A percentile compares a stretch with the other conserved stretches of the same genome.
Conservation (phyloP, 2,113 vertebrate genomes). For the Ameiurus melas region DNA sequence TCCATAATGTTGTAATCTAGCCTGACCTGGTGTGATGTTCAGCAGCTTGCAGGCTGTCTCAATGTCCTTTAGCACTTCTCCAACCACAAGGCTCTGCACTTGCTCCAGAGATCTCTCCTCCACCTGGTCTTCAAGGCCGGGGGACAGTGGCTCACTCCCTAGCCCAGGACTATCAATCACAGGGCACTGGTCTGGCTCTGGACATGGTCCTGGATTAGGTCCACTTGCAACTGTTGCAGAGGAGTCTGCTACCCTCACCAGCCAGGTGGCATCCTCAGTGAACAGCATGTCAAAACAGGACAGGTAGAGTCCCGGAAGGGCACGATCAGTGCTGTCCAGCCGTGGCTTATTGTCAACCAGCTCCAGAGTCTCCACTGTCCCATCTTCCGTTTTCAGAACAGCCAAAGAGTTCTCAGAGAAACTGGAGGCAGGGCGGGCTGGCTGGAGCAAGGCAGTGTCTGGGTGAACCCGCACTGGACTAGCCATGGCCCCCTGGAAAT, state of each 20-base stretch:
- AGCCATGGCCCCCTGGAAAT: constrained; percentile 73
- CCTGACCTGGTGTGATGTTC: constrained; percentile 87
- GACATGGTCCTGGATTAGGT: constrained; percentile 56
- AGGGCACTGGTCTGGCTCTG: constrained; percentile 90
- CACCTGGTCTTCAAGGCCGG: constrained; percentile 79
- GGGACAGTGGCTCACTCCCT: constrained; percentile 66
- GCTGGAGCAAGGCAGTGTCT: constrained; percentile 54
- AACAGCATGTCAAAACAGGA: constrained; percentile 91
- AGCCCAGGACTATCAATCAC: constrained; percentile 92
- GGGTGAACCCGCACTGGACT: constrained; percentile 72
- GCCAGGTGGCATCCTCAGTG: constrained; percentile 77
- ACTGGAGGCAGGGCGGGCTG: constrained; percentile 50
- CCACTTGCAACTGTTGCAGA: constrained; percentile 44
- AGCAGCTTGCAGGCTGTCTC: constrained; percentile 96
- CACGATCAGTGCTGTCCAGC: constrained; percentile 73
- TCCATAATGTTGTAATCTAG: neutral
- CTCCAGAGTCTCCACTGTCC: constrained; percentile 71
- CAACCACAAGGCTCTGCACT: constrained; percentile 96
- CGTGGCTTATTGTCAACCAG: constrained; percentile 67
- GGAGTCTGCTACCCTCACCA: constrained; percentile 73
- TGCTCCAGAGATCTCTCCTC: constrained; percentile 93
- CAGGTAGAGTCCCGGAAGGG: constrained; percentile 78
- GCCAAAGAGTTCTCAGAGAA: constrained; percentile 72
- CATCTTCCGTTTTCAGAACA: constrained; percentile 69
- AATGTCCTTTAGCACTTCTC: constrained; percentile 96